Evolutionary conservation across 2,888 invertebrate genomes (phyloP), one percentile per base, ranked within the genome.

Genomic region (Apamea epomidion): DNA sequence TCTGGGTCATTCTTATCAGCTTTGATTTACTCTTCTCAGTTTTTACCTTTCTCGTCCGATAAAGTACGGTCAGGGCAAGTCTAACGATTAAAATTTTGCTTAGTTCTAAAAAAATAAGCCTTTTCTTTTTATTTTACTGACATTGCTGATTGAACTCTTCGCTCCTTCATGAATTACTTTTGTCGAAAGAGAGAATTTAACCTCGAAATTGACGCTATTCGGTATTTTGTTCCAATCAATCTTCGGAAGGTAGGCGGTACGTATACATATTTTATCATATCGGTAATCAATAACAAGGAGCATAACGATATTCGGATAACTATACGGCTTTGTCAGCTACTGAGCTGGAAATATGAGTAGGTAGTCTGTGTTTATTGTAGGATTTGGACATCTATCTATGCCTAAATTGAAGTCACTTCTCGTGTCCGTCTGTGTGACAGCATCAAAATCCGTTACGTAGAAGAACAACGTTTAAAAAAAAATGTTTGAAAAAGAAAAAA

Each of bases 171-270:
- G 21, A 42, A 29, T 60, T 48, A 37, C 29, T 14, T 2, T 64
- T 42, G n/a, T 62, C 69, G 45, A 70, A 48, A 48, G 14, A 32
- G 21, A 32, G 14, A 32, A 48, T 4, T 29, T 29, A 29, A 25
- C 48, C 16, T 70, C 16, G 5, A 51, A 29, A n/a, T 77, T 77
- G 25, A 25, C 42, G 5, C 29, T 51, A 51, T 70, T 68, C 32
- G 21, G 12, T 71, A 71, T 54, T 32, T 54, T 21, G 16, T 64
- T 64, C 32, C 21, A 64, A 64, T 78, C 21, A 78, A 67, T 16
- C 21, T n/a, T n/a, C n/a, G 10, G 12, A 6, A 42, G 32, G 16
- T 51, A n/a, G n/a, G 48, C 18, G n/a, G 25, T 25, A n/a, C 25
- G 4, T n/a, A 62, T 64, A 75, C 16, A n/a, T 75, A 65, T 54